These are phyloP conservation scores for Artemia sp. DNA, from an alignment of 2,888 invertebrate genomes.

Conservation along the genomic window DNA sequence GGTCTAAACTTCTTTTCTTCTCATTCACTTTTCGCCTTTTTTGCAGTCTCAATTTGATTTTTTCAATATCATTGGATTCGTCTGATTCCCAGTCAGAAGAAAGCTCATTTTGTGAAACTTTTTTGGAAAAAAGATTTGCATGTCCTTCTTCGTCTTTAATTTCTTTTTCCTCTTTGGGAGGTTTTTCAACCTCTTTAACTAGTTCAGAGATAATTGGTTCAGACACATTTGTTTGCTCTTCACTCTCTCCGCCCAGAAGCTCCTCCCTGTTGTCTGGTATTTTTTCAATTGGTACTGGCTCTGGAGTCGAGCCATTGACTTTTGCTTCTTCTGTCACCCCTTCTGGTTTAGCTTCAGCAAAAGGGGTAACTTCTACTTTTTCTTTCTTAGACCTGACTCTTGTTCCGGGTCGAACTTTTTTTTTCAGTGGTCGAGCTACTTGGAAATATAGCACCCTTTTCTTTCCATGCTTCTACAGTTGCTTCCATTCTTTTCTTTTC, in stretches of 20 bases:
- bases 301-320: slow-evolving; percentile 19
- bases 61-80: slow-evolving; percentile 33
- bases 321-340: slow-evolving; percentile 16
- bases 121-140: not conserved
- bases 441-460: slow-evolving; percentile 62
- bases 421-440: slow-evolving; percentile 35
- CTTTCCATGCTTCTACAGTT: slow-evolving; percentile 66
- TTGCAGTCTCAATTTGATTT: slow-evolving; percentile 51
- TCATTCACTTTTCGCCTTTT: slow-evolving; percentile 51
- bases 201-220: no score
- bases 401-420: slow-evolving; percentile 43
- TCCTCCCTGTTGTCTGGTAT: slow-evolving; percentile 67
- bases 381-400: slow-evolving; percentile 52
- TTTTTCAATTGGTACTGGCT: slow-evolving; percentile 31
- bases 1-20: slow-evolving; percentile 45
- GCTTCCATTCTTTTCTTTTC: slow-evolving; percentile 75
- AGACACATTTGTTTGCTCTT: slow-evolving; percentile 31
- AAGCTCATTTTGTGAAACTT: slow-evolving; percentile 19
- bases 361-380: slow-evolving; percentile 38
- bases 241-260: slow-evolving; percentile 46
- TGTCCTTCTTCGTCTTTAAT: slow-evolving; percentile 19
- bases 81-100: slow-evolving; percentile 32
- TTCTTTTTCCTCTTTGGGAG: not conserved
- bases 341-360: slow-evolving; percentile 20
- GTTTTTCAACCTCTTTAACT: no score